Percentiles rank a stretch among this genome's conserved stretches.
Evolutionary conservation across 2,888 invertebrate species (phyloP).

Genomic region (Microctonus hyperodae): DNA sequence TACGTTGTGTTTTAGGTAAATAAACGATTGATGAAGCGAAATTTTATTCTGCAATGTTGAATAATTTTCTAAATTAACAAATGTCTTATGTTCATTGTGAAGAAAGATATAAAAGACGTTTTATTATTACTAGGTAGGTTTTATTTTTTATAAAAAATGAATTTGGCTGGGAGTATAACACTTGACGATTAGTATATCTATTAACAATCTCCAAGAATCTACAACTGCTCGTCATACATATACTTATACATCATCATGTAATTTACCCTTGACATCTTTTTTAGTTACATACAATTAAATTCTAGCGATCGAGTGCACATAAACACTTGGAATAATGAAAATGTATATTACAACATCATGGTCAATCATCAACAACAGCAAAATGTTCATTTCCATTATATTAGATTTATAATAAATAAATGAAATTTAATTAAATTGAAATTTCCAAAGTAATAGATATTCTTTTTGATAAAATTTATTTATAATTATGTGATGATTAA

Average conservation of each 20-base stretch:
- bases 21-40: not conserved
- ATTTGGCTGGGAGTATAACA: not conserved
- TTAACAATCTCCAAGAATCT: slow-evolving; percentile 12
- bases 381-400: not conserved
- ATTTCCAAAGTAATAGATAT: too few relatives aligned
- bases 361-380: not conserved
- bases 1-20: not conserved
- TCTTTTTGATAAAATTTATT: too few relatives aligned
- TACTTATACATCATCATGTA: slow-evolving; percentile 36
- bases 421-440: not conserved
- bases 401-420: not conserved
- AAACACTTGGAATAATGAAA: slow-evolving; percentile 11
- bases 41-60: not conserved
- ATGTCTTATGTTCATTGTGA: too few relatives aligned
- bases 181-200: not conserved
- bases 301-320: not conserved
- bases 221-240: slow-evolving; percentile 26
- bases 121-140: too few relatives aligned
- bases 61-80: too few relatives aligned
- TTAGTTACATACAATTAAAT: slow-evolving; percentile 27
- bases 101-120: too few relatives aligned
- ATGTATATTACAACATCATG: not conserved
- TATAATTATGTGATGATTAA: too few relatives aligned
- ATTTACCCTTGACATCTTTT: slow-evolving; percentile 41
- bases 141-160: not conserved